Percentiles rank a stretch among this genome's conserved stretches.
Evolutionary conservation across 2,113 vertebrate genomes (phyloP).

Genomic region (Cephalopterus ornatus): DNA sequence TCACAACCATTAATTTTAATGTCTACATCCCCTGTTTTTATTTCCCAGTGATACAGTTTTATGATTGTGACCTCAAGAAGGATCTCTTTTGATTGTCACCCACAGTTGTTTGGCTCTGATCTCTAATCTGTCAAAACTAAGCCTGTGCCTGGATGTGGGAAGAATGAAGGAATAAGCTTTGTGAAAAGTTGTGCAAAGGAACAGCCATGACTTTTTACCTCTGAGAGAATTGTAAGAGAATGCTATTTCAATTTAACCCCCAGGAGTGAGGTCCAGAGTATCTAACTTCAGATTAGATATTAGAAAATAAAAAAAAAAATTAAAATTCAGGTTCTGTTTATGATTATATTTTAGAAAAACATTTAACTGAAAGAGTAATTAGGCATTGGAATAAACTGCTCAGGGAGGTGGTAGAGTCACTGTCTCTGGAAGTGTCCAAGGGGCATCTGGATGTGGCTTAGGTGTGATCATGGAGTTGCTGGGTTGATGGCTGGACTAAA

Average conservation of each 20-base stretch:
- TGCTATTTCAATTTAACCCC: neutral
- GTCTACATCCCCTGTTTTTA: neutral
- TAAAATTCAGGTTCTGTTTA: neutral
- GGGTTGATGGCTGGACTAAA: neutral
- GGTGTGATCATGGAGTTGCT: neutral
- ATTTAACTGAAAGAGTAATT: neutral
- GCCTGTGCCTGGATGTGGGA: neutral
- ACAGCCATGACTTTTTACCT: neutral
- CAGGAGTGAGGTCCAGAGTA: neutral
- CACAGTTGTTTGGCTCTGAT: neutral
- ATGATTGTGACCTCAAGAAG: neutral
- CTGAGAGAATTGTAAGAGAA: neutral
- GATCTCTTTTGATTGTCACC: neutral
- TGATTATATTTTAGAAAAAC: neutral
- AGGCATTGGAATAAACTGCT: neutral
- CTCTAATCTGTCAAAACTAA: neutral
- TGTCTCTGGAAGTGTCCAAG: neutral
- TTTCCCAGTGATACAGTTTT: neutral
- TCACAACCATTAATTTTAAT: conserved; percentile 14
- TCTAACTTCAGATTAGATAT: neutral
- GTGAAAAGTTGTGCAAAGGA: neutral
- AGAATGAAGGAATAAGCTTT: neutral
- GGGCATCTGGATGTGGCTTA: neutral
- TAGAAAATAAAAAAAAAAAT: neutral
- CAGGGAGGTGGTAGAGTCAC: neutral